Base-by-base conservation (phyloP, 2,113 vertebrate species). In the Cololabis saira region DNA sequence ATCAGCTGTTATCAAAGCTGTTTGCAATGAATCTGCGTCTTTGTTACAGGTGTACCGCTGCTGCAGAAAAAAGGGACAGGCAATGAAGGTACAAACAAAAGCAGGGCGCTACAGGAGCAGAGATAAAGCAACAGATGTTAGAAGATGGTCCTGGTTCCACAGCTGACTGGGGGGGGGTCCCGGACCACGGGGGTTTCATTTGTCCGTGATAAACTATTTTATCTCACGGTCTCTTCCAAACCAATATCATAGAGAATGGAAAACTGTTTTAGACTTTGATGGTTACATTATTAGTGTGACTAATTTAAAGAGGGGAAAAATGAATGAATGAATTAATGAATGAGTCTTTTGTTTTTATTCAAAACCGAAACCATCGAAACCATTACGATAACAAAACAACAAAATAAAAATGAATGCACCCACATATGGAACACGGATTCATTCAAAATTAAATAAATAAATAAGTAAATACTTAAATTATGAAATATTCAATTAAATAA, bases 51-150 rank as follows among this genome's bases (percentile, higher is more conserved):
- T 44, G 60, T 9, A 24, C 22, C 2, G 1, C 37, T 1, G 17
- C 59, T 67, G 70, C 71, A 57, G 27, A 60, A 60, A 64, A 33
- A 42, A 10, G 57, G 22, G 19, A 59, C 30, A 69, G 48, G 61
- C 5, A 22, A 65, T 12, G 12, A 69, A 22, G 54, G 59, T 54
- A 40, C 42, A 14, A 53, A 77, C 59, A 66, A 71, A 77, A 49
- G 53, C 52, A 43, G 2, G 0, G 56, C 56, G 55, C 24, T 59
- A 33, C 45, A 57, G 61, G 40, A 37, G 42, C 53, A 14, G 15
- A 76, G 67, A 63, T 47, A 54, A 77, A 71, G 61, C 57, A 45
- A 71, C 71, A 76, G 63, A 76, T 81, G 66, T 43, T 65, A 53
- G 40, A 42, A 66, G 33, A 42, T 58, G 56, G 64, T 59, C 55